These are phyloP conservation scores for Sceloporus undulatus DNA, from an alignment of 2,113 vertebrate species.

Conservation along the genomic window DNA sequence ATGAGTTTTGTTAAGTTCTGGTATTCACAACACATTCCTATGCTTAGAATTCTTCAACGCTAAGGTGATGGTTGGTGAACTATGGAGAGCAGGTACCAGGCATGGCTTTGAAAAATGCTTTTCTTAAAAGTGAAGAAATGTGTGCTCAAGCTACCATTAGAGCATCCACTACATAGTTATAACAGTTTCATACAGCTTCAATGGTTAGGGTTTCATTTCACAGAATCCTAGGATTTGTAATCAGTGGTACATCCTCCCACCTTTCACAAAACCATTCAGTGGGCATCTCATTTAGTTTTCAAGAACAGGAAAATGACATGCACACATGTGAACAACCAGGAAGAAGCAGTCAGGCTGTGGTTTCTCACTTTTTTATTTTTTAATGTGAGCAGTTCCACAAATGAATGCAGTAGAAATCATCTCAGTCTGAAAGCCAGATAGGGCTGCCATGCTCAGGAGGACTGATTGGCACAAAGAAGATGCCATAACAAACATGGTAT, in stretches of 20 bases:
- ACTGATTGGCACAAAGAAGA: constrained; percentile 12
- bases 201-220: too few relatives aligned
- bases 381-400: constrained; percentile 22
- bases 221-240: too few relatives aligned
- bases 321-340: constrained; percentile 22
- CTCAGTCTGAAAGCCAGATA: constrained; percentile 22
- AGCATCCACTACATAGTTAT: too few relatives aligned
- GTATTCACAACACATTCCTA: too few relatives aligned
- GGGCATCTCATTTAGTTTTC: neutral
- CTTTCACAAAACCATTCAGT: neutral
- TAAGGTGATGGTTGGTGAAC: too few relatives aligned
- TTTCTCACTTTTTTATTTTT: constrained; percentile 34
- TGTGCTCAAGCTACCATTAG: too few relatives aligned
- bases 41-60: too few relatives aligned
- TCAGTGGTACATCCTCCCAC: neutral
- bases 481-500: constrained; percentile 40
- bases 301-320: constrained; percentile 13
- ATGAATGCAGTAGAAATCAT: constrained; percentile 38
- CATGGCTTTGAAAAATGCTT: too few relatives aligned
- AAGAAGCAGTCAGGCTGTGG: constrained; percentile 26
- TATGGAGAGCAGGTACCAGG: too few relatives aligned
- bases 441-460: constrained; percentile 24
- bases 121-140: too few relatives aligned
- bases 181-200: too few relatives aligned
- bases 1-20: too few relatives aligned